A percentile compares a stretch with the other conserved stretches of the same genome.
phyloP scores from a whole-genome alignment of 2,888 invertebrate genomes.

The Leucophora obtusa region DNA sequence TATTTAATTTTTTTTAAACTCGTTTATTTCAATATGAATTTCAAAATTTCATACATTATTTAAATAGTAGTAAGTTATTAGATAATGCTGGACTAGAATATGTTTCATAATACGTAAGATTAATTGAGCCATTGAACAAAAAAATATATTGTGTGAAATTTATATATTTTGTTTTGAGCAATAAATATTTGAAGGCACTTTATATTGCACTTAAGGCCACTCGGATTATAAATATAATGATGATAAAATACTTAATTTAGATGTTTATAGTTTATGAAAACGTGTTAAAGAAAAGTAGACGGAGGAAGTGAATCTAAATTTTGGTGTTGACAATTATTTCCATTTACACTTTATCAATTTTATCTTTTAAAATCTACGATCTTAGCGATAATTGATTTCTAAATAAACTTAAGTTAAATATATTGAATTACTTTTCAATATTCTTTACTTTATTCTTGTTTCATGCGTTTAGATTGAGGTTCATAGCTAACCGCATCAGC shows the following conservation, averaged over 20 bases:
- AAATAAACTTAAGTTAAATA: too few species aligned
- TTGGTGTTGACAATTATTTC: too few species aligned
- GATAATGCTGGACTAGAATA: constrained; percentile 59
- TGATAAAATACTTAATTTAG: background rate
- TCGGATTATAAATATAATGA: constrained; percentile 19
- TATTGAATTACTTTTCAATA: too few species aligned
- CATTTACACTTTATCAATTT: too few species aligned
- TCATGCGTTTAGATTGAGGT: constrained; percentile 71
- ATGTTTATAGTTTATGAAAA: too few species aligned
- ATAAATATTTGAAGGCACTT: constrained; percentile 52
- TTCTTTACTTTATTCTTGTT: constrained; percentile 72
- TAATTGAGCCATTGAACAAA: constrained; percentile 47
- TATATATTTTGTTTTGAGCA: constrained; percentile 42
- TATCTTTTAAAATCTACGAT: too few species aligned
- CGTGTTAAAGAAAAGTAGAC: too few species aligned
- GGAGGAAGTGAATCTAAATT: too few species aligned
- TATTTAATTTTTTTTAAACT: background rate
- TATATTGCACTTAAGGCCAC: constrained; percentile 60
- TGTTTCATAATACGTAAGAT: constrained; percentile 26
- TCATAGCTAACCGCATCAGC: constrained; percentile 62
- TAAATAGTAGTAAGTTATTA: constrained; percentile 23
- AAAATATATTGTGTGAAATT: constrained; percentile 7
- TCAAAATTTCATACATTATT: constrained; percentile 13
- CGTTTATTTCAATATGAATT: constrained; percentile 27
- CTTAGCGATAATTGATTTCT: too few species aligned